Percentiles rank a stretch among this genome's conserved stretches.
phyloP scores from a whole-genome alignment of 2,888 invertebrate genomes.

The Bugula neritina region DNA sequence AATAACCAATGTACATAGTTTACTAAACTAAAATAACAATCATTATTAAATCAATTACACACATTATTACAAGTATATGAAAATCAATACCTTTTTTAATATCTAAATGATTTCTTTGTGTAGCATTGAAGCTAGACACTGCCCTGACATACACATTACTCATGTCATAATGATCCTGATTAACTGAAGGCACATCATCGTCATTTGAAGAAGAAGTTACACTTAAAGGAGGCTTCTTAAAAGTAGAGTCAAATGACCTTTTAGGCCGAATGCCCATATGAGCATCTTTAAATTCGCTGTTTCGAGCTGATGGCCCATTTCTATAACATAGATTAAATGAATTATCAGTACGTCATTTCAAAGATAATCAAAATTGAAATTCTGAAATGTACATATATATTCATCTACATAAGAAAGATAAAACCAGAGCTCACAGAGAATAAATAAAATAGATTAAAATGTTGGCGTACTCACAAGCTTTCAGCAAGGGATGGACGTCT shows the following conservation, averaged over 20 bases:
- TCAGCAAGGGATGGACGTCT: slow-evolving; percentile 8
- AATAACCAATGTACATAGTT: too few relatives aligned
- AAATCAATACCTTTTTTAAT: neutral
- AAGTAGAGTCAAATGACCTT: neutral
- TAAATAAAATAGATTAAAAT: too few relatives aligned
- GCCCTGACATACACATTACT: slow-evolving; percentile 21
- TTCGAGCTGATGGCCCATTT: neutral
- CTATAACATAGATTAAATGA: too few relatives aligned
- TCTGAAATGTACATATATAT: too few relatives aligned
- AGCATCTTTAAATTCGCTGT: neutral
- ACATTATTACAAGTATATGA: neutral
- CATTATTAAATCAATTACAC: too few relatives aligned
- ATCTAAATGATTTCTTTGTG: neutral
- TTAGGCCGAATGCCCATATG: neutral
- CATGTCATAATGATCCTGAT: neutral
- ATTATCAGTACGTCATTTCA: too few relatives aligned
- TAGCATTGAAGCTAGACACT: neutral
- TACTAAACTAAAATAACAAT: too few relatives aligned
- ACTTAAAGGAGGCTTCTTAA: neutral
- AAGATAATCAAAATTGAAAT: too few relatives aligned
- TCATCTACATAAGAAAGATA: too few relatives aligned
- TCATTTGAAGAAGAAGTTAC: neutral
- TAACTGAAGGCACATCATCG: neutral
- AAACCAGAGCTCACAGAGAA: too few relatives aligned
- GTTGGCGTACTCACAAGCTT: neutral